Conservation (phyloP, 2,888 invertebrate species). For the Drosophila vallismaia region DNA sequence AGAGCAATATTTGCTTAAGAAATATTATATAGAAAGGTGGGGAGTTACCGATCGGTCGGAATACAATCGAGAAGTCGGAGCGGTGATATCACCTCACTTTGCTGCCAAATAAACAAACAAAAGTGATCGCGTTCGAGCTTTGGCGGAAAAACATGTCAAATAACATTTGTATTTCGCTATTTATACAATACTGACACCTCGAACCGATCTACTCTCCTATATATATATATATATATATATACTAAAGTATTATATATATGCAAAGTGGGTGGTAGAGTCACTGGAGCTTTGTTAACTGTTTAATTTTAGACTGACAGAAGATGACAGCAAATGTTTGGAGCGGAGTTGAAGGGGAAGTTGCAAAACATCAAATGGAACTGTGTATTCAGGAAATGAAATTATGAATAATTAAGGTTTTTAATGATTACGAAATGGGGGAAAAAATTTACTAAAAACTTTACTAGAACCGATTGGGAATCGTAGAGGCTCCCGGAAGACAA, state of each 20-base stretch:
- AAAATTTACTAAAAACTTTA: no score
- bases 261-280: background rate
- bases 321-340: constrained; percentile 7
- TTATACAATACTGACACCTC: constrained; percentile 54
- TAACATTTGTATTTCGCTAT: constrained; percentile 55
- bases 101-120: constrained; percentile 52
- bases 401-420: constrained; percentile 10
- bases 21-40: constrained; percentile 27
- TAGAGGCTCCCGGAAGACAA: background rate
- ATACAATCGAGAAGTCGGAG: background rate
- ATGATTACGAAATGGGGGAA: no score
- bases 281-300: constrained; percentile 59
- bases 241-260: background rate
- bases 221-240: background rate
- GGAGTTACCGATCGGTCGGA: background rate
- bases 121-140: constrained; percentile 19
- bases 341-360: constrained; percentile 5
- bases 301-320: constrained; percentile 47
- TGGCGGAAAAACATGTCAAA: constrained; percentile 67
- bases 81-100: constrained; percentile 20
- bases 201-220: constrained; percentile 3
- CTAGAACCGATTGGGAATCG: background rate
- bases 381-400: constrained; percentile 9
- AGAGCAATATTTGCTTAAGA: constrained; percentile 23
- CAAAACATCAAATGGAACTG: constrained; percentile 6